Evolutionary conservation across 2,888 invertebrate species (phyloP).

Genomic region (Ornithoptera alexandrae): DNA sequence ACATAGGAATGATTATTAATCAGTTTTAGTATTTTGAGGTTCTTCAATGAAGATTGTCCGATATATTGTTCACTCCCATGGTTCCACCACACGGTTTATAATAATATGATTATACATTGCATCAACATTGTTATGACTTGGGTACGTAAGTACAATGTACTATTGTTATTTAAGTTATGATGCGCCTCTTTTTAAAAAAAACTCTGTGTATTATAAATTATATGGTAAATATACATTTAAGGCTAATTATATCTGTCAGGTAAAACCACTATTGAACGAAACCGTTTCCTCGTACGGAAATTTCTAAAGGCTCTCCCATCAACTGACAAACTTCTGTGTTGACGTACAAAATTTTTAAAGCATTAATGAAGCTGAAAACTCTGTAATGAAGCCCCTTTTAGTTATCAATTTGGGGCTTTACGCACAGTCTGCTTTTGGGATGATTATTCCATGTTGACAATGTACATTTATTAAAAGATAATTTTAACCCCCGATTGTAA

Average conservation of each 20-base stretch:
- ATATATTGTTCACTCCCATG: not conserved
- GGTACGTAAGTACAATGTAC: too few relatives aligned
- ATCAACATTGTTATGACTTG: not conserved
- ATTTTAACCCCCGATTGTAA: not conserved
- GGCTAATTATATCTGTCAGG: not conserved
- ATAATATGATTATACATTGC: not conserved
- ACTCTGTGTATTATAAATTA: not conserved
- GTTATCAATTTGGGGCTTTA: constrained; percentile 9
- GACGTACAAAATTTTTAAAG: constrained; percentile 24
- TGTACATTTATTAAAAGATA: not conserved
- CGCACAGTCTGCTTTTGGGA: constrained; percentile 5
- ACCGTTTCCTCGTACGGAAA: constrained; percentile 7
- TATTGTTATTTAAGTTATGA: too few relatives aligned
- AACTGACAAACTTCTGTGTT: constrained; percentile 19
- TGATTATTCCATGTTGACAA: constrained; percentile 10
- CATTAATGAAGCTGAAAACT: constrained; percentile 26
- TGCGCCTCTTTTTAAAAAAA: too few relatives aligned
- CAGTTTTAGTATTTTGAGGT: not conserved
- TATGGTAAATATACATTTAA: not conserved
- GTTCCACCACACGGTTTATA: not conserved
- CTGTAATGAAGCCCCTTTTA: constrained; percentile 24
- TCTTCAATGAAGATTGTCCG: not conserved
- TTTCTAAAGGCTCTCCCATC: constrained; percentile 3
- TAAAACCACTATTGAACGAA: not conserved
- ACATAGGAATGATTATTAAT: not conserved